These are phyloP conservation scores for Galaxias olidus DNA, from an alignment of 2,797 vertebrate genomes.

Conservation along the genomic window DNA sequence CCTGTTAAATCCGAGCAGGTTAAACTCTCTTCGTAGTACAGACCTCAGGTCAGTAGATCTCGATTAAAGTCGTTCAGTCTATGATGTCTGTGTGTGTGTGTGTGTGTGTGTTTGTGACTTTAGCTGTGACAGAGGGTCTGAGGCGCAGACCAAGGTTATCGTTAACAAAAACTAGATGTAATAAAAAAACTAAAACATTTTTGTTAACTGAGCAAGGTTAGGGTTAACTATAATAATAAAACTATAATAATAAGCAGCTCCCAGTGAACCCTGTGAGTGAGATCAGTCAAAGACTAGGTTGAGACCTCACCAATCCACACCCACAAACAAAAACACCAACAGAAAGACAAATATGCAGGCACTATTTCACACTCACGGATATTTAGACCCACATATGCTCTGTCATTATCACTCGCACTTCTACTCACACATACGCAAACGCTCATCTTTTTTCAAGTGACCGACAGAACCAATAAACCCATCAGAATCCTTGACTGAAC, in stretches of 20 bases:
- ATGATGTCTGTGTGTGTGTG: slow-evolving; percentile 36
- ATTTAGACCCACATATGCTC: too few relatives aligned
- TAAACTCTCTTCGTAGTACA: too few relatives aligned
- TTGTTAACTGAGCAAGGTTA: too few relatives aligned
- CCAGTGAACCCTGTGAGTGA: slow-evolving; percentile 33
- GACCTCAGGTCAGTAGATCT: too few relatives aligned
- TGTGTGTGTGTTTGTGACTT: slow-evolving; percentile 26
- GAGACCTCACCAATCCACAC: slow-evolving; percentile 33
- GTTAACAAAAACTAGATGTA: too few relatives aligned
- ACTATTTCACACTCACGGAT: not conserved
- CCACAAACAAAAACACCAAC: not conserved
- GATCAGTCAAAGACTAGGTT: slow-evolving; percentile 57
- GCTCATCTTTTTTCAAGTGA: slow-evolving; percentile 22
- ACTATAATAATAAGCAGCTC: too few relatives aligned
- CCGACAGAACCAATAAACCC: slow-evolving; percentile 17
- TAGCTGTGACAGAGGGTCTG: not conserved
- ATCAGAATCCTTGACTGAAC: too few relatives aligned
- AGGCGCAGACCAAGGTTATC: slow-evolving; percentile 30
- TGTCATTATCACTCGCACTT: too few relatives aligned
- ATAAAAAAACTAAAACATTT: too few relatives aligned
- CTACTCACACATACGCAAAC: too few relatives aligned
- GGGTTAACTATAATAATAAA: too few relatives aligned
- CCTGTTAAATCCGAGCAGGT: too few relatives aligned
- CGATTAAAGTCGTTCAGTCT: not conserved
- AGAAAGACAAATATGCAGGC: slow-evolving; percentile 21